Conservation (phyloP, 2,113 vertebrate genomes). For the Aegotheles bennettii region DNA sequence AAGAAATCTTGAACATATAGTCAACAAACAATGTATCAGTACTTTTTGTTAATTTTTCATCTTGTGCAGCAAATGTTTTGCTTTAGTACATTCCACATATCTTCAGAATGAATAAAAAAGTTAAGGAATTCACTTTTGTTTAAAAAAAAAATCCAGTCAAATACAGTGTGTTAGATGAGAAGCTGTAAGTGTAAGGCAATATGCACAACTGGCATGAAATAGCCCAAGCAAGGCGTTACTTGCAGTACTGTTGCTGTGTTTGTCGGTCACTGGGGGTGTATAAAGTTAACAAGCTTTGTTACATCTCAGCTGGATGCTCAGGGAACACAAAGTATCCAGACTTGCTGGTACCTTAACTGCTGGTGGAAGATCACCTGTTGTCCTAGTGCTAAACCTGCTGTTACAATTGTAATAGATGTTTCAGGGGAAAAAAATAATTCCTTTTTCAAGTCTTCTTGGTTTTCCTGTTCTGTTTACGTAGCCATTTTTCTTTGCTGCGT, state of each 20-base stretch:
- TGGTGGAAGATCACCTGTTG: background rate
- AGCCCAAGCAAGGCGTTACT: background rate
- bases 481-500: background rate
- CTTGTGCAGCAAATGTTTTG: background rate
- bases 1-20: background rate
- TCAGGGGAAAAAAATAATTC: background rate
- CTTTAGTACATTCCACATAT: rapidly evolving
- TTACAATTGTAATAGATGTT: background rate
- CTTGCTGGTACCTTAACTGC: background rate
- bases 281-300: background rate
- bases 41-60: background rate
- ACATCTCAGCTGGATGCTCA: background rate
- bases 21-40: background rate
- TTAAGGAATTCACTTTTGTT: background rate
- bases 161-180: background rate
- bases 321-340: background rate
- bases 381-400: background rate
- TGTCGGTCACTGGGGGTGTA: background rate
- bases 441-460: background rate
- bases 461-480: background rate
- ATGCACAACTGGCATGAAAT: background rate
- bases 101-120: background rate
- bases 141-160: background rate
- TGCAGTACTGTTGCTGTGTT: background rate
- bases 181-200: background rate